A percentile compares a stretch with the other conserved stretches of the same genome.
phyloP scores from a whole-genome alignment of 2,113 vertebrate genomes.

The Tylochromis polylepis region DNA sequence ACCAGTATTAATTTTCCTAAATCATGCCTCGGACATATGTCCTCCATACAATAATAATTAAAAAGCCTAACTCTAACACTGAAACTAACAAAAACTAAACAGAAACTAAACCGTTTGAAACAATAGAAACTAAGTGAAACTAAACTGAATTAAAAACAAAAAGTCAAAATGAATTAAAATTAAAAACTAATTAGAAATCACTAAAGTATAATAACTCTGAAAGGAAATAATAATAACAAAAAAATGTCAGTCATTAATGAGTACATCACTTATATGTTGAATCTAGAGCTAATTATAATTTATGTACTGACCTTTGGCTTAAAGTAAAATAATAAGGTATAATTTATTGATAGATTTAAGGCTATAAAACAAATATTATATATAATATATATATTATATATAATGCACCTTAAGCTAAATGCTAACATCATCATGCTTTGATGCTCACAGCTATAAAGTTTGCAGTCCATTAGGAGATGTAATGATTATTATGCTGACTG shows the following conservation, averaged over 20 bases:
- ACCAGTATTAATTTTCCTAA: too few relatives aligned
- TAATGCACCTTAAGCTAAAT: too few relatives aligned
- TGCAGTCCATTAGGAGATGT: too few relatives aligned
- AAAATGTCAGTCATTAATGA: neutral
- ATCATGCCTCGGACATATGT: neutral
- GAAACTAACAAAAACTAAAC: neutral
- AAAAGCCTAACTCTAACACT: neutral
- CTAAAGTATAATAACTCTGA: neutral
- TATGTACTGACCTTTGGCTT: neutral
- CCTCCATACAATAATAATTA: neutral
- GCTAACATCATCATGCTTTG: too few relatives aligned
- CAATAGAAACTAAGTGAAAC: neutral
- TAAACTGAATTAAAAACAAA: neutral
- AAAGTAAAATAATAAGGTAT: neutral
- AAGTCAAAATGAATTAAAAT: neutral
- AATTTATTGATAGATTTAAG: neutral
- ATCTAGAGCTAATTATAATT: neutral
- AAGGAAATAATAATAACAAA: accelerated
- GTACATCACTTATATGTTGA: neutral
- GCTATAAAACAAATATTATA: neutral
- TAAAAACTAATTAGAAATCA: neutral
- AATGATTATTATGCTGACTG: too few relatives aligned
- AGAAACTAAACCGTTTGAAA: neutral
- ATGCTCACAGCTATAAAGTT: too few relatives aligned
- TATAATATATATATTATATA: too few relatives aligned